phyloP scores from a whole-genome alignment of 2,113 vertebrate genomes.

The Acrocephalus kingi region DNA sequence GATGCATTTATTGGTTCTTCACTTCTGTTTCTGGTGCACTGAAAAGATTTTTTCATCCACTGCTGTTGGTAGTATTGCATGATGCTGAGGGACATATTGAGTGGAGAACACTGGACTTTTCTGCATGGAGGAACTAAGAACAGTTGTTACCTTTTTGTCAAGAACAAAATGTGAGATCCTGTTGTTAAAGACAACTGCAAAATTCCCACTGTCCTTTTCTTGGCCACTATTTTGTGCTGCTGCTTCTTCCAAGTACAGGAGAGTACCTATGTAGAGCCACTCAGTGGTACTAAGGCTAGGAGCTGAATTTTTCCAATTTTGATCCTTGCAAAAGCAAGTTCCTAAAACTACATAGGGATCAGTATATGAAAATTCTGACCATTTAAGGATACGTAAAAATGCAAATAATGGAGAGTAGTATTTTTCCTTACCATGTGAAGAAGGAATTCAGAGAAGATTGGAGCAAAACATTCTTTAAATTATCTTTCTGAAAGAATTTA shows the following conservation, averaged over 20 bases:
- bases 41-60: not conserved
- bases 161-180: not conserved
- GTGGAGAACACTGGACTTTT: not conserved
- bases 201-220: not conserved
- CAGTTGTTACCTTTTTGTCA: not conserved
- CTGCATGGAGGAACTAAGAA: not conserved
- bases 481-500: not conserved
- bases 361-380: not conserved
- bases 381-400: not conserved
- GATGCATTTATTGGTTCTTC: not conserved
- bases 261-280: not conserved
- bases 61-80: not conserved
- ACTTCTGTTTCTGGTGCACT: not conserved
- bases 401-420: not conserved
- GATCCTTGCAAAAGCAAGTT: not conserved
- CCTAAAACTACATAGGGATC: not conserved
- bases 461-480: not conserved
- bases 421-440: not conserved
- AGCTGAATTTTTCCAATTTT: not conserved
- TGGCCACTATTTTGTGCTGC: not conserved
- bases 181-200: not conserved
- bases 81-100: not conserved
- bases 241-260: not conserved
- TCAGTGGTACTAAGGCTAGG: not conserved
- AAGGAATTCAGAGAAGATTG: not conserved